A percentile compares a stretch with the other conserved stretches of the same genome.
These are phyloP conservation scores for Etia nguti DNA, from an alignment of 2,113 vertebrate species.

Conservation along the genomic window DNA sequence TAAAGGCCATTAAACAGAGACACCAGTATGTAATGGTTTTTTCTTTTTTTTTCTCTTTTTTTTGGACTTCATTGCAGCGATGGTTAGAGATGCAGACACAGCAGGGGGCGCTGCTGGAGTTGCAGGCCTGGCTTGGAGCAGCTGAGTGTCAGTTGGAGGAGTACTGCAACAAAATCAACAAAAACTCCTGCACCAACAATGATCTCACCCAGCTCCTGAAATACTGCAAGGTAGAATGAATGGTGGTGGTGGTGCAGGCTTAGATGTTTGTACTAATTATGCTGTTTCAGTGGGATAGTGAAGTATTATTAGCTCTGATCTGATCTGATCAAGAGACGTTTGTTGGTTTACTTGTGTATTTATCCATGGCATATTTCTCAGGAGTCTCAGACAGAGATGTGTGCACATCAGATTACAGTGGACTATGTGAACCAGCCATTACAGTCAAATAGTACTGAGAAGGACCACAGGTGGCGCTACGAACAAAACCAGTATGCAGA, in stretches of 20 bases:
- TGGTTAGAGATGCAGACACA: constrained; percentile 82
- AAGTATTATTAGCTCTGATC: background rate
- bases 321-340: background rate
- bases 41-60: background rate
- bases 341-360: background rate
- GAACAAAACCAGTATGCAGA: constrained; percentile 82
- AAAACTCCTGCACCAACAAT: background rate
- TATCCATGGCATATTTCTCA: constrained; percentile 18
- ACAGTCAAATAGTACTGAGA: constrained; percentile 68
- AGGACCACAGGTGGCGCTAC: constrained; percentile 74
- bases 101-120: constrained; percentile 76
- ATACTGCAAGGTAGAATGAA: constrained; percentile 75
- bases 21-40: fast-evolving
- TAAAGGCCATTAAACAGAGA: background rate
- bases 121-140: constrained; percentile 73
- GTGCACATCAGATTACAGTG: constrained; percentile 77
- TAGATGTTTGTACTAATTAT: background rate
- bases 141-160: constrained; percentile 62
- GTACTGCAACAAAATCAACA: background rate
- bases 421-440: constrained; percentile 83
- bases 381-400: constrained; percentile 78
- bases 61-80: constrained; percentile 60
- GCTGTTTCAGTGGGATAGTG: background rate
- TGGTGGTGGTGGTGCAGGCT: background rate
- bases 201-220: constrained; percentile 70